Evolutionary conservation across 2,113 vertebrate species (phyloP), one percentile per base, ranked within the genome.

Genomic region (Columba janthina): DNA sequence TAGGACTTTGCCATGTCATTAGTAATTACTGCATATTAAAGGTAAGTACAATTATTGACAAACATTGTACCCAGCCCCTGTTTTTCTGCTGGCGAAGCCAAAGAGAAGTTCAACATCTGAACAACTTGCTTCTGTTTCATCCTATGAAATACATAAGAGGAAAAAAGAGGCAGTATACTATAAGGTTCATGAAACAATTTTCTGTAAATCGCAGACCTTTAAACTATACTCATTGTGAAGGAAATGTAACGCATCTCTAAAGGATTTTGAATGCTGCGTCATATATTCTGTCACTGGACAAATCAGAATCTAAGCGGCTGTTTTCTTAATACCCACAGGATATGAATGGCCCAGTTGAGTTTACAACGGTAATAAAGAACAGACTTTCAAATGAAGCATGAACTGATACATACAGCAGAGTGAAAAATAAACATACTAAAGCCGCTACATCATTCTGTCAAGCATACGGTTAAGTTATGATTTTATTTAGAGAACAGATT

Each of bases 401-500:
- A 74, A 50, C 62, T 50, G 61, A 26, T 71, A 42, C 5, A 67
- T 3, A 75, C 20, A 34, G 90, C 81, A 84, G 17, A 51, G 54
- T 60, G 76, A 67, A 91, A 86, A 61, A 91, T 92, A 83, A 94
- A 60, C 80, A 89, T 25, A 22, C 79, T 82, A 82, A 86, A 92
- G 74, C 90, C 78, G 78, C 77, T 71, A 69, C 69, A 81, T 83
- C 60, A 94, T 88, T 95, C 90, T 96, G 92, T 91, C 87, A 85
- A 60, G 34, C 85, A 88, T 95, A 95, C 95, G 88, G 94, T 70
- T 69, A 86, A 85, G 46, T 79, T 93, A 77, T 29, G 67, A 91
- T 89, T 89, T 89, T 76, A 91, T 97, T 94, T 81, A 72, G 69
- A 34, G 93, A 94, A 86, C 61, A 96, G 95, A 89, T 28, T 96